Percentiles rank a stretch among this genome's conserved stretches.
phyloP scores from a whole-genome alignment of 2,888 invertebrate species.

The Nomada ruficornis region DNA sequence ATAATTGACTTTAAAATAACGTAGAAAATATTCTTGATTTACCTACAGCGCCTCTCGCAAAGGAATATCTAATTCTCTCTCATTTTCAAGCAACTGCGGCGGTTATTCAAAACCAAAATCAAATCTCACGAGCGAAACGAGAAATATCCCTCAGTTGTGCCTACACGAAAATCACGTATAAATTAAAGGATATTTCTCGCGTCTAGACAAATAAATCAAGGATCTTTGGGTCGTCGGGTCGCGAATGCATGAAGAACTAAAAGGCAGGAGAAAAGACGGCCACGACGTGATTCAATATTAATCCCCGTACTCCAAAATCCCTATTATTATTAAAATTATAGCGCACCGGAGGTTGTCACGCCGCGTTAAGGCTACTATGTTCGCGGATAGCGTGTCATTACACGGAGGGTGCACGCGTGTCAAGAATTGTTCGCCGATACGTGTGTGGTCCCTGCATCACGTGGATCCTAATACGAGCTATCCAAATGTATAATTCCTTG shows the following conservation, averaged over 20 bases:
- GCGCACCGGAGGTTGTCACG: slow-evolving; percentile 69
- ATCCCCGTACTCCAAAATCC: slow-evolving; percentile 66
- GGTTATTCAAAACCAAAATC: neutral
- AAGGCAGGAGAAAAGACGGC: slow-evolving; percentile 28
- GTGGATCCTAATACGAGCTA: slow-evolving; percentile 35
- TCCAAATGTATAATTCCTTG: slow-evolving; percentile 29
- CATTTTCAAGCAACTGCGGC: too few species aligned
- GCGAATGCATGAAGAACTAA: slow-evolving; percentile 44
- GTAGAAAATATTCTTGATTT: too few species aligned
- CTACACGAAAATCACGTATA: neutral
- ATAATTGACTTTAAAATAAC: too few species aligned
- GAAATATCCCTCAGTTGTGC: neutral
- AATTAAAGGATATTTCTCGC: neutral
- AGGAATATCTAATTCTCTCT: too few species aligned
- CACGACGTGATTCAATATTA: slow-evolving; percentile 58
- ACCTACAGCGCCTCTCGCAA: too few species aligned
- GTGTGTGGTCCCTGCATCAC: slow-evolving; percentile 68
- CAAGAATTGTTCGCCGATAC: slow-evolving; percentile 52
- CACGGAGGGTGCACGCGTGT: slow-evolving; percentile 55
- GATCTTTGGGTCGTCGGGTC: neutral
- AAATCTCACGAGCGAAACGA: slow-evolving; percentile 2
- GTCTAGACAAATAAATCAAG: neutral
- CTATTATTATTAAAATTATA: slow-evolving; percentile 77
- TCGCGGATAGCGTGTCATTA: slow-evolving; percentile 65
- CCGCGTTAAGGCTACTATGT: slow-evolving; percentile 69